Conservation (phyloP, 92 coral and sea anemone genomes). For the Paramuricea clavata region DNA sequence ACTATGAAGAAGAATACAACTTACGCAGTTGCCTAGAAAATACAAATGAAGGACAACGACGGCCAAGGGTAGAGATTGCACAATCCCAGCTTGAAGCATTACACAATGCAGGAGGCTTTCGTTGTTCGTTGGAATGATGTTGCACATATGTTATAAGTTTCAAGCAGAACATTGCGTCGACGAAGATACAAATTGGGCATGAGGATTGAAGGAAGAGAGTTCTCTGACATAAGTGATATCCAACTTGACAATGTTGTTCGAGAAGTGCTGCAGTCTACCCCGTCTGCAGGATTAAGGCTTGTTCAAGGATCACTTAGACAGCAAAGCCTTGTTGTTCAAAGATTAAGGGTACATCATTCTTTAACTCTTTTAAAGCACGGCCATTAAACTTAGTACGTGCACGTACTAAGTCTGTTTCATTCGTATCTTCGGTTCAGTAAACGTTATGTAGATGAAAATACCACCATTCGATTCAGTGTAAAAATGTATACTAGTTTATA, state of each 20-base stretch:
- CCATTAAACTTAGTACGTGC: too few species aligned
- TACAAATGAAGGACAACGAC: conserved; percentile 8
- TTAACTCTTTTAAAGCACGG: too few species aligned
- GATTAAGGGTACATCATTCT: conserved; percentile 22
- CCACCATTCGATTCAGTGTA: too few species aligned
- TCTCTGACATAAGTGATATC: conserved; percentile 58
- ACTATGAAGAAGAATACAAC: neutral
- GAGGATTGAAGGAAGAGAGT: conserved; percentile 58
- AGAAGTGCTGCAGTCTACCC: conserved; percentile 63
- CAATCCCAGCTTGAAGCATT: conserved; percentile 54
- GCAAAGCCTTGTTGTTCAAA: conserved; percentile 61
- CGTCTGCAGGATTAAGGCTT: conserved; percentile 71
- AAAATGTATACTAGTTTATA: too few species aligned
- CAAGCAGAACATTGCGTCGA: conserved; percentile 55
- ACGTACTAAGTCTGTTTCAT: too few species aligned
- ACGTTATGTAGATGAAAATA: too few species aligned
- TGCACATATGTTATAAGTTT: conserved; percentile 48
- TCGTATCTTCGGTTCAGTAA: too few species aligned
- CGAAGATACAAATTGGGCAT: conserved; percentile 57
- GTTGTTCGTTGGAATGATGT: conserved; percentile 64
- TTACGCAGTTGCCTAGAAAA: neutral
- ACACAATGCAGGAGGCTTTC: conserved; percentile 49
- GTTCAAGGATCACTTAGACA: conserved; percentile 67
- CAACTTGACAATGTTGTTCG: conserved; percentile 58
- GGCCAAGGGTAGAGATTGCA: conserved; percentile 49